Base-by-base conservation (phyloP, 2,888 invertebrate genomes). In the Bellardia bayeri region DNA sequence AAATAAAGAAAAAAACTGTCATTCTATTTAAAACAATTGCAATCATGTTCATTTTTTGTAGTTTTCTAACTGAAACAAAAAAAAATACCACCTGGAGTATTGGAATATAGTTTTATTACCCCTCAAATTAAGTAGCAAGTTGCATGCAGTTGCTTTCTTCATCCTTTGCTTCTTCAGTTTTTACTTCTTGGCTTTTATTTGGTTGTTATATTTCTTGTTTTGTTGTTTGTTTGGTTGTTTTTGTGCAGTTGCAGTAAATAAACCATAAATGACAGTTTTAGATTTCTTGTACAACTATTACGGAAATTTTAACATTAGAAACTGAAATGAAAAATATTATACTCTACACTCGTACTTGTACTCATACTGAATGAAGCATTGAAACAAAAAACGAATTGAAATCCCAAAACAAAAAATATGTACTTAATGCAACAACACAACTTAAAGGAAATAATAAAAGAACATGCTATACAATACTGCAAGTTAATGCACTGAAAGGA, bases 251-350 rank as follows among this genome's bases (percentile, higher is more conserved):
- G 84, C 84, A 82, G 85, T 85, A 87, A 85, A 87, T 87, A 87
- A 85, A 81, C 74, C 42, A 75, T 81, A 81, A 87, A 82, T 87
- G 85, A 85, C 87, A 87, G 87, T 85, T 87, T 87, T 82, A 87
- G 87, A 85, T 79, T 85, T 81, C 85, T 81, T 85, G 63, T 76
- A 37, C 72, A 79, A 79, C 72, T 64, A 76, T 81, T 85, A 56
- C 54, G 45, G 80, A 75, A 80, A 85, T 81, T 76, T 81, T 42
- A 81, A 63, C 69, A 63, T 51, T 69, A 80, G 14, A 80, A 74
- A 75, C 42, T 74, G 61, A 61, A 80, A 85, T 63, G 37, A 75
- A 85, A 74, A 56, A 66, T 64, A 54, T 37, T 69, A 40, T 51
- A 63, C 16, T 9, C 49, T 49, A 61, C 3, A 74, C 6, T 23